Percentiles rank a stretch among this genome's conserved stretches.
Evolutionary conservation across 2,797 vertebrate species (phyloP).

Genomic region (Periparus ater): DNA sequence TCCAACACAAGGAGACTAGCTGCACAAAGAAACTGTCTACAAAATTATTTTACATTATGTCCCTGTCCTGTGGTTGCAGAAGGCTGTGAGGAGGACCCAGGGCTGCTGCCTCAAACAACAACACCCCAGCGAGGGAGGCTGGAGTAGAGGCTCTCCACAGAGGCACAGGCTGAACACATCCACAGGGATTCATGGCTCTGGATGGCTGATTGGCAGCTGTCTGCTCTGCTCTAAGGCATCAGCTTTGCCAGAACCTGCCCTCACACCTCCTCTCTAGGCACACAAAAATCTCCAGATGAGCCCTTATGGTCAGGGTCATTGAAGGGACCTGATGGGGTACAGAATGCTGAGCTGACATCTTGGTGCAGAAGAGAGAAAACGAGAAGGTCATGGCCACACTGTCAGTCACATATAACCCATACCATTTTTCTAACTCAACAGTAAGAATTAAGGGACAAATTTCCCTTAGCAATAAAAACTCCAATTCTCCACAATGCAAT

Average conservation of each 20-base stretch:
- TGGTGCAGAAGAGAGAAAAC: neutral
- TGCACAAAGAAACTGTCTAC: neutral
- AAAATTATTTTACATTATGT: neutral
- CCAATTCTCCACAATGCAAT: neutral
- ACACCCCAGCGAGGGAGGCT: rapidly evolving
- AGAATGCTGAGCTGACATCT: neutral
- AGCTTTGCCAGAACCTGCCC: neutral
- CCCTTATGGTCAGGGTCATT: rapidly evolving
- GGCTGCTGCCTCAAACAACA: neutral
- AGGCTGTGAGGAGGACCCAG: neutral
- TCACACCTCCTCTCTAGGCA: neutral
- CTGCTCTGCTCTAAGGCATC: neutral
- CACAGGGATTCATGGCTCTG: rapidly evolving
- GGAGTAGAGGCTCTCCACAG: neutral
- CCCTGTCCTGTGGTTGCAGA: neutral
- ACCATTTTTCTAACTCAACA: neutral
- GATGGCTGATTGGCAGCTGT: neutral
- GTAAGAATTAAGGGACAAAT: neutral
- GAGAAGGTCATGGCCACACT: neutral
- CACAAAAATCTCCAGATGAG: rapidly evolving
- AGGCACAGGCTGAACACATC: rapidly evolving
- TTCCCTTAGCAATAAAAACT: neutral
- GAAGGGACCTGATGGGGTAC: neutral
- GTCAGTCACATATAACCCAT: neutral
- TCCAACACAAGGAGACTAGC: neutral